Base-by-base conservation (phyloP, 2,888 invertebrate species). In the Pandemis corylana region DNA sequence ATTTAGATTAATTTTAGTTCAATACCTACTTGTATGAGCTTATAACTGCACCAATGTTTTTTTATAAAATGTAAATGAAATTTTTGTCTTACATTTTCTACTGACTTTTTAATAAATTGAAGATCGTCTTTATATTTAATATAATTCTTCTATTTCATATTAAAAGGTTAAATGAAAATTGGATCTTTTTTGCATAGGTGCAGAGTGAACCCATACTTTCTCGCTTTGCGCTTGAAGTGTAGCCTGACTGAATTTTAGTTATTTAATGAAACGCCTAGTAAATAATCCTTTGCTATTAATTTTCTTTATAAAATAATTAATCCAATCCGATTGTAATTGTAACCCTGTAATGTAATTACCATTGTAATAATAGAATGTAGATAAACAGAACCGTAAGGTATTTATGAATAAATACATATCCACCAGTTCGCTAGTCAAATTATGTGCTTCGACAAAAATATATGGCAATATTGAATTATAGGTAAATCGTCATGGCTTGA, bases 161-260 rank as follows among this genome's bases (percentile, higher is more conserved):
- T 59, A 28, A 20, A 59, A 2, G n/a, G 5, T 59, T 59, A 28
- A 10, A 59, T 65, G 20, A 20, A 20, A 56, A 20, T 65, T 20
- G 69, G 53, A 66, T 51, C 73, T 71, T 77, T 72, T 65, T 76
- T 70, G 75, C 42, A 67, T 76, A 74, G 67, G 79, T 76, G 78
- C 80, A 78, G 76, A 66, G 51, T 28, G 6, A 41, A 56, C 20
- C n/a, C 51, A 41, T 59, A 42, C 12, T 64, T 68, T 63, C 44
- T 65, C 36, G 76, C 76, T 81, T 81, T 81, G 79, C 83, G 87
- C 83, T 86, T 87, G 85, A 82, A 84, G 84, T 85, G 85, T 85
- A 86, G 87, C 82, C 84, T 86, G 90, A 92, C 92, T 93, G 91
- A 93, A 85, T 88, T 84, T 87, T 90, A 91, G 83, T 89, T 86